Base-by-base conservation (phyloP, 2,888 invertebrate genomes). In the Xestoiulus laeticollis region DNA sequence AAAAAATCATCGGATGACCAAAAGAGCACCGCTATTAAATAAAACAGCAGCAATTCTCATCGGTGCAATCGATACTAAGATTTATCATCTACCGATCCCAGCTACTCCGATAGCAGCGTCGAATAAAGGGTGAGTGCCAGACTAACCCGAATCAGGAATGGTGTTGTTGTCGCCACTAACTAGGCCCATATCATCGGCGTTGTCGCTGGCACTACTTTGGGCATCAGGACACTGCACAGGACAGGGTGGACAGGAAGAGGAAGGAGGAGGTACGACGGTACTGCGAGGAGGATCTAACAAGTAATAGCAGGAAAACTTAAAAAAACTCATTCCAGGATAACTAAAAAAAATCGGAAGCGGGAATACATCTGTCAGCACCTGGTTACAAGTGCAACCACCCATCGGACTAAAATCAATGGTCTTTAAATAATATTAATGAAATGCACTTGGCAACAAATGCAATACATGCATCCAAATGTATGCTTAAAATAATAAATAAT, bases 231-330 rank as follows among this genome's bases (percentile, higher is more conserved):
- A 89, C 44, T 87, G 78, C 33, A 68, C 32, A 48, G 85, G 87
- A 84, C 89, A 89, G 78, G 88, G 89, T 59, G 89, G 88, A 78
- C 89, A 89, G 43, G 89, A 87, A 87, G 85, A 78, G 85, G 87
- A 68, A 85, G 87, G 87, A 68, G 88, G 85, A 44, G 88, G 88
- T 44, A 32, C 85, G 85, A 33, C n/a, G 87, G 84, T 87, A 53
- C 86, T 82, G 68, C 78, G 87, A 87, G 87, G 85, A 85, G 88
- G 85, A 86, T 86, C 88, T 88, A 83, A 33, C 87, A 85, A 85
- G 85, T 85, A 85, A 85, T 44, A 85, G 85, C 85, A 85, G 26
- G 43, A 85, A 85, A 85, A 44, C 85, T 85, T 85, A 78, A 78
- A 78, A 78, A 78, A 78, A 78, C 78, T 78, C 78, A 78, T 78